These are phyloP conservation scores for Anthonomus grandis DNA, from an alignment of 1,140 invertebrate genomes.

Conservation along the genomic window DNA sequence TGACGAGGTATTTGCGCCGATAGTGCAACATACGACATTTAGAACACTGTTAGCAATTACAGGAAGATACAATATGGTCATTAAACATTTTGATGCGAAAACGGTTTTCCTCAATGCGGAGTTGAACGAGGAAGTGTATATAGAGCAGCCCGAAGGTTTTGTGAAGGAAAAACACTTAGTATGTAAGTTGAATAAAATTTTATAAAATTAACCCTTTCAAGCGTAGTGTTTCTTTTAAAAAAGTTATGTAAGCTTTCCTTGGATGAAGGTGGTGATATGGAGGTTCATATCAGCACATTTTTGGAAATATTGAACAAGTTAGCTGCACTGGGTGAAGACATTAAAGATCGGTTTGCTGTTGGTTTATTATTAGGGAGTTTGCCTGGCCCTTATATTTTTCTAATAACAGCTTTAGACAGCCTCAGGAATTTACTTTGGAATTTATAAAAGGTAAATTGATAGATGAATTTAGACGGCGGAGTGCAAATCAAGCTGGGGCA, in stretches of 20 bases:
- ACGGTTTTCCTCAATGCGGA: neutral
- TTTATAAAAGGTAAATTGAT: too few species aligned
- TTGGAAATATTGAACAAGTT: neutral
- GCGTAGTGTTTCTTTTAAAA: too few species aligned
- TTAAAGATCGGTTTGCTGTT: too few species aligned
- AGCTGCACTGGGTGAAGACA: too few species aligned
- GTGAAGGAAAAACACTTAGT: neutral
- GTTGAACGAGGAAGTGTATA: neutral
- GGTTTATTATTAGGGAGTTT: too few species aligned
- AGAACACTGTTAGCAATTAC: slow-evolving; percentile 20
- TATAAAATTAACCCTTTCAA: too few species aligned
- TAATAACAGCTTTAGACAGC: too few species aligned
- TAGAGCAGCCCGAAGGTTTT: neutral
- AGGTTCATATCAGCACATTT: neutral
- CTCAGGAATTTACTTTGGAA: too few species aligned
- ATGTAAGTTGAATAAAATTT: neutral
- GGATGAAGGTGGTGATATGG: neutral
- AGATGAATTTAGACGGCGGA: too few species aligned
- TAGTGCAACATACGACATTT: slow-evolving; percentile 29
- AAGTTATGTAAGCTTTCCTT: neutral
- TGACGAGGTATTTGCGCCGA: slow-evolving; percentile 38
- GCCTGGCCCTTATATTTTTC: too few species aligned
- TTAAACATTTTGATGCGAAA: neutral
- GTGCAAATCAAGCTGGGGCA: too few species aligned
- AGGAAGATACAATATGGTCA: neutral